These are phyloP conservation scores for Psittacara wagleri DNA, from an alignment of 2,113 vertebrate genomes.

Conservation along the genomic window DNA sequence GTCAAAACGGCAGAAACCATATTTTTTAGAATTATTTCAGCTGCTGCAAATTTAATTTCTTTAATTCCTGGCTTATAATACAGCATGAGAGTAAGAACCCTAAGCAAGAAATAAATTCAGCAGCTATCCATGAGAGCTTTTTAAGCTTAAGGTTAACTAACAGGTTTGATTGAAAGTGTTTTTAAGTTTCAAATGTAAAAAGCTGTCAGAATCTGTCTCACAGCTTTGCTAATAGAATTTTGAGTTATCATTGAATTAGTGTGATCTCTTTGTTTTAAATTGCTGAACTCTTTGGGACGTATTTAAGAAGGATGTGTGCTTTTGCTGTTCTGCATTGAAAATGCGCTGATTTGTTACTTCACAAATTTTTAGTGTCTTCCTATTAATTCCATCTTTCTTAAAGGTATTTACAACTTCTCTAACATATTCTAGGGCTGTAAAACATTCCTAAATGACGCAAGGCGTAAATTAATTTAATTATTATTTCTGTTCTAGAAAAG, in stretches of 20 bases:
- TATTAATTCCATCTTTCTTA: neutral
- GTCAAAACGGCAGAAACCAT: constrained; percentile 55
- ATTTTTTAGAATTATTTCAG: constrained; percentile 7
- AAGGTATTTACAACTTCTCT: neutral
- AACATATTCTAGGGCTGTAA: neutral
- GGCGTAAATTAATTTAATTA: neutral
- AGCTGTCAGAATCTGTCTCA: neutral
- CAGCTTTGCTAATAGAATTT: neutral
- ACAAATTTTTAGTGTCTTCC: neutral
- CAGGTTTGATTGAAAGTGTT: neutral
- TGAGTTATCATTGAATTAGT: neutral
- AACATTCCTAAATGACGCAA: neutral
- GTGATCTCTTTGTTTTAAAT: neutral
- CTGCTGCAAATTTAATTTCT: constrained; percentile 42
- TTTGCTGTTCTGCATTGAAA: neutral
- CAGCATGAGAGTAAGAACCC: neutral
- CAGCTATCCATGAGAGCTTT: neutral
- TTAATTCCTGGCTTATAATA: neutral
- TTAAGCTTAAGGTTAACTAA: neutral
- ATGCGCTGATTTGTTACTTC: neutral
- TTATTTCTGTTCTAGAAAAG: neutral
- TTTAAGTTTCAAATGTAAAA: constrained; percentile 1
- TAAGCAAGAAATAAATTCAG: constrained; percentile 31
- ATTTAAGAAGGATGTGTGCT: neutral
- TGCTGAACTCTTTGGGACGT: neutral